Evolutionary conservation across 2,888 invertebrate genomes (phyloP), one percentile per base, ranked within the genome.

Genomic region (Therioaphis trifolii): DNA sequence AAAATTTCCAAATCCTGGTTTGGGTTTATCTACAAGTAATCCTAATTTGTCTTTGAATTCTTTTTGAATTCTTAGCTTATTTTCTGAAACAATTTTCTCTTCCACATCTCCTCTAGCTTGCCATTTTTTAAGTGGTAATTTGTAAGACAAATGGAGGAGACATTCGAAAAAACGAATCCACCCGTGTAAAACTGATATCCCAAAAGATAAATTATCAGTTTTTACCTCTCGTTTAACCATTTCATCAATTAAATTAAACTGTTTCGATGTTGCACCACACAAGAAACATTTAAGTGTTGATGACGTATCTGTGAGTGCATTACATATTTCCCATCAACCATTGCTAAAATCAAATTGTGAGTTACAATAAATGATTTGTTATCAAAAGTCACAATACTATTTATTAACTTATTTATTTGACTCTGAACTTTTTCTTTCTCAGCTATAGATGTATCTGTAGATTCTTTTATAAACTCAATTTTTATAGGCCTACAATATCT

Each of bases 401-500:
- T 66, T 24, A 82, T 74, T 15, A 85, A 66, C 7, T 74, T 49
- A 35, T 55, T 46, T 52, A 84, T 84, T 84, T 85, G 84, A 35
- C 18, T 35, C 2, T 55, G 27, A 27, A 74, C 12, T 29, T 35
- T 72, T 29, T 52, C 14, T 74, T 74, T 74, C 7, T 74, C 35
- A 14, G 29, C 21, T 27, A 71, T 12, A 61, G 74, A 68, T 12
- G 84, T 49, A 84, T 86, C 85, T 46, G 86, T 85, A 75, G 86
- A 85, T 80, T 88, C 87, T 84, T 87, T 87, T 40, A 85, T 66
- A 86, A 87, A 87, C 84, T 87, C 85, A 82, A 87, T 86, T 85
- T 86, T 87, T 75, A 87, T 71, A 24, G 87, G 87, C 80, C 87
- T 86, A 85, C 87, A 88, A 77, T 85, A 88, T 61, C 86, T 84